Percentiles rank a stretch among this genome's conserved stretches.
Evolutionary conservation across 2,888 invertebrate species (phyloP).

Genomic region (Noctua pronuba): DNA sequence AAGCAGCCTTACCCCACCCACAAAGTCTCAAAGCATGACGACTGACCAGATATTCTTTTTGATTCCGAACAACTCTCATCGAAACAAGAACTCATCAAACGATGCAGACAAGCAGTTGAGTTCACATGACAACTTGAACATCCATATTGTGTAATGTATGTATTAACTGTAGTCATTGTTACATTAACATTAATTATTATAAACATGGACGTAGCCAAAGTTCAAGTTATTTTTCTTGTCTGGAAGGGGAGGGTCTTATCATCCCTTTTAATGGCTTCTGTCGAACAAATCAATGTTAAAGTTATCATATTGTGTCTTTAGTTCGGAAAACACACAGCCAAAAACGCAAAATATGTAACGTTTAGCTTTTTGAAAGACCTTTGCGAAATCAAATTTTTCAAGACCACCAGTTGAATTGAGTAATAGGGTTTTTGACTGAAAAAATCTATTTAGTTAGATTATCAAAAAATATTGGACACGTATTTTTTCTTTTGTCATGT

Average conservation of each 20-base stretch:
- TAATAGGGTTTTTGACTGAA: too few species aligned
- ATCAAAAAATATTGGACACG: too few species aligned
- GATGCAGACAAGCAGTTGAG: constrained; percentile 52
- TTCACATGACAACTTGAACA: constrained; percentile 42
- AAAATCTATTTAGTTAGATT: too few species aligned
- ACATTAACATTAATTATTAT: constrained; percentile 12
- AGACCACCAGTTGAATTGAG: background rate
- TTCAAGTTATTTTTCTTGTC: background rate
- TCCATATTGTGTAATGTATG: constrained; percentile 47
- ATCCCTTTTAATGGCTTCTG: constrained; percentile 2
- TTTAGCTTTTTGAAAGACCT: background rate
- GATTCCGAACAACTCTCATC: constrained; percentile 58
- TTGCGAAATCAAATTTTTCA: background rate
- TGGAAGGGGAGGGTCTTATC: background rate
- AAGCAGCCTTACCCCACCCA: background rate
- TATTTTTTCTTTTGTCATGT: too few species aligned
- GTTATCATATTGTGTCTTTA: background rate
- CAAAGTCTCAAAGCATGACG: constrained; percentile 28
- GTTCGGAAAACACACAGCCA: background rate
- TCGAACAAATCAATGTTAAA: background rate
- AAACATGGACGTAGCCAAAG: constrained; percentile 42
- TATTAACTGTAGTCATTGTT: constrained; percentile 43
- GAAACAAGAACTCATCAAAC: constrained; percentile 60
- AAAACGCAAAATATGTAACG: background rate
- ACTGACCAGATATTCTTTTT: constrained; percentile 54